Percentiles rank a stretch among this genome's conserved stretches.
phyloP scores from a whole-genome alignment of 2,113 vertebrate genomes.

The Rafetus swinhoei region DNA sequence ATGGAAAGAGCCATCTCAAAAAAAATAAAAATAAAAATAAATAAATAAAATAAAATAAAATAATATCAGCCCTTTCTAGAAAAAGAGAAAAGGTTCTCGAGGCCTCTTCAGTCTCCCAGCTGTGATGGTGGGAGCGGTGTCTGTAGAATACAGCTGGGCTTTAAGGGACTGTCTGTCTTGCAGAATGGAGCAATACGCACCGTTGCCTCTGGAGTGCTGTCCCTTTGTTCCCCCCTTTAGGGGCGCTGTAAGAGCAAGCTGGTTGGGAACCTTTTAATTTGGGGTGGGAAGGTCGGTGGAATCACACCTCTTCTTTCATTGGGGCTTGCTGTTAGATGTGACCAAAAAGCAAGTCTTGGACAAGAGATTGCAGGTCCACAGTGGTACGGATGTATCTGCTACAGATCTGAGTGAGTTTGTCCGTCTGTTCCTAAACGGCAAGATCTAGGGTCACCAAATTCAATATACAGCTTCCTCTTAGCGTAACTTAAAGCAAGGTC shows the following conservation, averaged over 20 bases:
- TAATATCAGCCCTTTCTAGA: not conserved
- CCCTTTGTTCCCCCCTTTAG: not conserved
- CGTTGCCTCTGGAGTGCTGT: not conserved
- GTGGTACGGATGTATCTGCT: not conserved
- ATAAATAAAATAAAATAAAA: no score
- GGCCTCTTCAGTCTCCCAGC: not conserved
- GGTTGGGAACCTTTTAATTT: accelerated
- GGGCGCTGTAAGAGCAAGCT: accelerated
- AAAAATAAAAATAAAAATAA: no score
- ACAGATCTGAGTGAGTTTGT: no score
- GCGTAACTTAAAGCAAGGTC: no score
- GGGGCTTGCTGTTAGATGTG: not conserved
- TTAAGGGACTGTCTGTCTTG: not conserved
- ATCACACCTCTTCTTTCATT: accelerated
- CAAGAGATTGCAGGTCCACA: not conserved
- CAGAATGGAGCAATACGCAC: not conserved
- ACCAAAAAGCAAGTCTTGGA: not conserved
- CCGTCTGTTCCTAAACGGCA: no score
- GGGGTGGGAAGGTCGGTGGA: accelerated
- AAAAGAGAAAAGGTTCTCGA: not conserved
- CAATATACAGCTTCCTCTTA: no score
- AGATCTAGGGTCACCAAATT: no score
- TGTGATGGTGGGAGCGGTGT: not conserved
- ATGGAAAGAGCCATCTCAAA: not conserved
- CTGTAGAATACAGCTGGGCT: not conserved